Evolutionary conservation across 2,113 vertebrate genomes (phyloP).

Genomic region (Stigmatopora nigra): DNA sequence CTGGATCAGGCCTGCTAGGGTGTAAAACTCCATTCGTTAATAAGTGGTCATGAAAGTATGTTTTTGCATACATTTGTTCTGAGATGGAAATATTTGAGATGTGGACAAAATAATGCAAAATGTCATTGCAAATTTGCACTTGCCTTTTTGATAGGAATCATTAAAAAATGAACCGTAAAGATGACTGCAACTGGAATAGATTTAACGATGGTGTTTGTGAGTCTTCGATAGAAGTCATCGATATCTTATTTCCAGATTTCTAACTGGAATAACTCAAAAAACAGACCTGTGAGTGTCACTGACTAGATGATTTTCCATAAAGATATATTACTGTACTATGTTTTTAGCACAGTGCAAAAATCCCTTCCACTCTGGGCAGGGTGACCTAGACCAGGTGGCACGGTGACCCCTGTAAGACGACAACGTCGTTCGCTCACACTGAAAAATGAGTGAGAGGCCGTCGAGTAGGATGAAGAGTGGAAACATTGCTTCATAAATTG

Average conservation of each 20-base stretch:
- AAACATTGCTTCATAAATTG: slow-evolving; percentile 6
- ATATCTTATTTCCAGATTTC: too few relatives aligned
- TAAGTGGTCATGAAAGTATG: too few relatives aligned
- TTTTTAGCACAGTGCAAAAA: neutral
- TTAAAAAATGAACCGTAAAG: too few relatives aligned
- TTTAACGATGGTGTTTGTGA: too few relatives aligned
- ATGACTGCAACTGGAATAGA: too few relatives aligned
- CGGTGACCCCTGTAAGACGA: neutral
- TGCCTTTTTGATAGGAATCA: too few relatives aligned
- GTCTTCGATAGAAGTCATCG: too few relatives aligned
- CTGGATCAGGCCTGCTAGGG: neutral
- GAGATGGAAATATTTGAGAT: too few relatives aligned
- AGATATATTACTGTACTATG: neutral
- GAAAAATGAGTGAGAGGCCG: neutral
- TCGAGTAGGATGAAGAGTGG: neutral
- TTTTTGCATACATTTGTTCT: too few relatives aligned
- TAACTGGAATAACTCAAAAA: neutral
- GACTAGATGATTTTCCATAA: neutral
- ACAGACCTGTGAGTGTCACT: neutral
- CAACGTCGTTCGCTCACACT: neutral
- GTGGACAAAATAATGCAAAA: too few relatives aligned
- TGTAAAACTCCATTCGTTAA: too few relatives aligned
- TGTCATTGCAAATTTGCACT: too few relatives aligned
- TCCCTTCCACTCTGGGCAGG: neutral
- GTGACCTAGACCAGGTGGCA: neutral